Base-by-base conservation (phyloP, 1,140 invertebrate species). In the Drosophila ambigua region DNA sequence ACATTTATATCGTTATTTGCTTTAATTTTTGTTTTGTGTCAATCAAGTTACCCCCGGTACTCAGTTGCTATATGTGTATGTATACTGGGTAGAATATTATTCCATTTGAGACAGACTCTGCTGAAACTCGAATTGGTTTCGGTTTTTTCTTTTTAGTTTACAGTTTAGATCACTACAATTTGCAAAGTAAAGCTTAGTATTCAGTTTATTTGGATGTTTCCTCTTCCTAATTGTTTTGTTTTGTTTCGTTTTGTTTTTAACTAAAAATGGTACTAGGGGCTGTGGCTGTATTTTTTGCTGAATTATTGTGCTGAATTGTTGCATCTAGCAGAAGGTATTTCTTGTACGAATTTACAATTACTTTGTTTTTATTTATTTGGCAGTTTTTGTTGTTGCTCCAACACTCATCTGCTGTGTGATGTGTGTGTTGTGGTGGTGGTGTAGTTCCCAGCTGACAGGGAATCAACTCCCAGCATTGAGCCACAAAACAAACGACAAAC, bases 121-220 rank as follows among this genome's bases (percentile, higher is more conserved):
- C 11, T 39, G 35, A 11, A 39, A 39, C 11, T 39, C 11, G 35
- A 9, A 28, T 28, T 28, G 9, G 26, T 35, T 52, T 52, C 50
- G 50, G 11, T 53, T 65, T 44, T 35, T 24, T 39, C 13, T 68
- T 69, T 58, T 69, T 52, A 71, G 35, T 71, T 71, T 69, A 73
- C 35, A 39, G 8, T 39, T 39, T 13, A 39, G 75, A 85, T 85
- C 79, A 83, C 84, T 87, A 77, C 68, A 69, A 71, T 77, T 85
- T 83, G 69, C 76, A 77, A 88, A 79, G 84, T 84, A 89, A 89
- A 89, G 85, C 85, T 89, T 80, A 77, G 62, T 80, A 77, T 62
- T 80, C 80, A 72, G 69, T 89, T 88, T 71, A 85, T 61, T 61
- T 60, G 64, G 75, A 66, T 73, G 55, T 76, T 57, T 44, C 44